A percentile compares a stretch with the other conserved stretches of the same genome.
Evolutionary conservation across 2,113 vertebrate species (phyloP).

Genomic region (Silurus glanis): DNA sequence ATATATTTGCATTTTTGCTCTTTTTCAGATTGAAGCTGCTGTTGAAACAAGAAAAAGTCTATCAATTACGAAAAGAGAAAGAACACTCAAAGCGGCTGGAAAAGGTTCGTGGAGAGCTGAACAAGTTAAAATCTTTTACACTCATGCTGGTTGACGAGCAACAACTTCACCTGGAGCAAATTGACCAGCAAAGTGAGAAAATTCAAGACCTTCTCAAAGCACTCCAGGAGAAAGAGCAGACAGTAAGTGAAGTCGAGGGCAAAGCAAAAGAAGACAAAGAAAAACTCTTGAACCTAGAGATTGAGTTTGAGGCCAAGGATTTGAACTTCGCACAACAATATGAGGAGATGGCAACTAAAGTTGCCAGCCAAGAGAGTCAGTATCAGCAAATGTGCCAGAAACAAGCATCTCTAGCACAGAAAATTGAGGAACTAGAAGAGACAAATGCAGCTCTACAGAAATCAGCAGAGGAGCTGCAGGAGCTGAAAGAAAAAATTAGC

Average conservation of each 20-base stretch:
- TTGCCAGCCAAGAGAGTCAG: constrained; percentile 83
- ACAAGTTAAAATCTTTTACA: constrained; percentile 95
- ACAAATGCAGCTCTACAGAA: constrained; percentile 83
- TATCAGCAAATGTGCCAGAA: constrained; percentile 85
- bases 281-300: constrained; percentile 83
- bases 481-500: constrained; percentile 85
- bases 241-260: constrained; percentile 74
- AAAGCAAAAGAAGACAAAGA: constrained; percentile 85
- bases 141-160: constrained; percentile 97
- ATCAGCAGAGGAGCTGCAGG: constrained; percentile 89
- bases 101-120: constrained; percentile 89
- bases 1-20: constrained; percentile 20
- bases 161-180: constrained; percentile 93
- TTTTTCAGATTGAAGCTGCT: constrained; percentile 87
- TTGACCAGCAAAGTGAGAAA: constrained; percentile 88
- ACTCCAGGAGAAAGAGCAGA: constrained; percentile 85
- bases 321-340: constrained; percentile 84
- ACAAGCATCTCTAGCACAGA: constrained; percentile 77
- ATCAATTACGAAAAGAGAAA: constrained; percentile 89
- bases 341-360: constrained; percentile 89
- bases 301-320: constrained; percentile 86
- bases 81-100: constrained; percentile 85
- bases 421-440: constrained; percentile 90
- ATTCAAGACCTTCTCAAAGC: constrained; percentile 88
- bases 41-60: constrained; percentile 93